These are phyloP conservation scores for Nysson spinosus DNA, from an alignment of 2,888 invertebrate genomes.

Conservation along the genomic window DNA sequence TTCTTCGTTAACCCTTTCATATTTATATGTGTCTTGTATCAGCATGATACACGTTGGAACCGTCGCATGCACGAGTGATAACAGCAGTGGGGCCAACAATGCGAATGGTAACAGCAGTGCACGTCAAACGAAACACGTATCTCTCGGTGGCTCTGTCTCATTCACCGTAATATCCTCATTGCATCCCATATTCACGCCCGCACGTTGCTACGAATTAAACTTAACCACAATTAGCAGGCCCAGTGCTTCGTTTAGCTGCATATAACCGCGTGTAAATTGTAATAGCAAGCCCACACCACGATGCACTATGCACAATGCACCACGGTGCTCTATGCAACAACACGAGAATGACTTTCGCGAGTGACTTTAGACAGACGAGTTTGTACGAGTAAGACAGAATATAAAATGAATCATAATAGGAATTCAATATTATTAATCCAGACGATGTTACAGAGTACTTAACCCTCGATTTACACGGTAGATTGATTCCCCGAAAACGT, in stretches of 20 bases:
- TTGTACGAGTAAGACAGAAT: too few relatives aligned
- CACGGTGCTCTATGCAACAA: too few relatives aligned
- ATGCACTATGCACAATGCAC: too few relatives aligned
- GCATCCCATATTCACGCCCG: slow-evolving; percentile 13
- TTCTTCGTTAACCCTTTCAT: too few relatives aligned
- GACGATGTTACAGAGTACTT: too few relatives aligned
- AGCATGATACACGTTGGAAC: slow-evolving; percentile 2
- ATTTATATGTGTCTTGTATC: slow-evolving; percentile 3
- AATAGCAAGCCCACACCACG: slow-evolving; percentile 51
- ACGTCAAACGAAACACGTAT: slow-evolving; percentile 52
- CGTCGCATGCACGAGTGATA: slow-evolving; percentile 32
- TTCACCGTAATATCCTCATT: neutral
- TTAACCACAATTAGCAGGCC: slow-evolving; percentile 68
- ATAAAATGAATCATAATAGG: too few relatives aligned
- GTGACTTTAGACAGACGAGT: too few relatives aligned
- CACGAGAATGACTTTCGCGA: neutral
- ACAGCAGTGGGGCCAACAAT: slow-evolving; percentile 11
- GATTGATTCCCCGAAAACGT: too few relatives aligned
- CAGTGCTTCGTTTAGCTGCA: slow-evolving; percentile 56
- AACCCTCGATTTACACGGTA: too few relatives aligned
- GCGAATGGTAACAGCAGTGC: slow-evolving; percentile 9
- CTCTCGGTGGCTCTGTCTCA: slow-evolving; percentile 2
- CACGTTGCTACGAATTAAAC: slow-evolving; percentile 64
- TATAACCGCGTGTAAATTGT: slow-evolving; percentile 66
- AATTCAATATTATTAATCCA: too few relatives aligned